Conservation (phyloP, 2,113 vertebrate genomes). For the Sapayoa aenigma region DNA sequence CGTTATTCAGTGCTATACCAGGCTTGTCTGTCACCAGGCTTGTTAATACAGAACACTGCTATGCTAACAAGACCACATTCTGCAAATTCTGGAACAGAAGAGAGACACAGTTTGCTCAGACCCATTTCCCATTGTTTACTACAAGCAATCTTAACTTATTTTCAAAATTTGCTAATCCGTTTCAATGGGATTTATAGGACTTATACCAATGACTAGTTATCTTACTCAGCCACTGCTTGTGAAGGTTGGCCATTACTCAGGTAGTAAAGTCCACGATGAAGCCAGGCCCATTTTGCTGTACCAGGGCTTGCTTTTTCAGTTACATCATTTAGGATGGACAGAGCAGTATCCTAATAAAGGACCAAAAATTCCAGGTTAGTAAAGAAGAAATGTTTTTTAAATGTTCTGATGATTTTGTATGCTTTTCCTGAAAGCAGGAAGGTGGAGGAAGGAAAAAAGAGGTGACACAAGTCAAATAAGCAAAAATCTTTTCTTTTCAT, state of each 20-base stretch:
- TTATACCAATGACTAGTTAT: neutral
- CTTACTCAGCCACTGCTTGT: slow-evolving; percentile 90
- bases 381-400: neutral
- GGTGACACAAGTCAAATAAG: neutral
- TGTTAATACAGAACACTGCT: neutral
- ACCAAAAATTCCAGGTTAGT: neutral
- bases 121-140: neutral
- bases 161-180: neutral
- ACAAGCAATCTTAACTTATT: neutral
- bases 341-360: slow-evolving; percentile 81
- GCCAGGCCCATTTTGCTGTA: slow-evolving; percentile 95
- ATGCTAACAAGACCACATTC: neutral
- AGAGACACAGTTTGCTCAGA: neutral
- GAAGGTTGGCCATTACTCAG: slow-evolving; percentile 84
- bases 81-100: neutral
- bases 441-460: neutral
- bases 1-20: neutral
- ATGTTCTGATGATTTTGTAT: neutral
- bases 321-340: slow-evolving; percentile 84
- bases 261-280: slow-evolving; percentile 89
- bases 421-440: neutral
- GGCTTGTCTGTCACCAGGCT: neutral
- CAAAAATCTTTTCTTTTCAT: neutral
- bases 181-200: neutral
- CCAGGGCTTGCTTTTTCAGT: slow-evolving; percentile 85